Evolutionary conservation across 2,797 vertebrate species (phyloP), one percentile per base, ranked within the genome.

Genomic region (Gymnocypris eckloni): DNA sequence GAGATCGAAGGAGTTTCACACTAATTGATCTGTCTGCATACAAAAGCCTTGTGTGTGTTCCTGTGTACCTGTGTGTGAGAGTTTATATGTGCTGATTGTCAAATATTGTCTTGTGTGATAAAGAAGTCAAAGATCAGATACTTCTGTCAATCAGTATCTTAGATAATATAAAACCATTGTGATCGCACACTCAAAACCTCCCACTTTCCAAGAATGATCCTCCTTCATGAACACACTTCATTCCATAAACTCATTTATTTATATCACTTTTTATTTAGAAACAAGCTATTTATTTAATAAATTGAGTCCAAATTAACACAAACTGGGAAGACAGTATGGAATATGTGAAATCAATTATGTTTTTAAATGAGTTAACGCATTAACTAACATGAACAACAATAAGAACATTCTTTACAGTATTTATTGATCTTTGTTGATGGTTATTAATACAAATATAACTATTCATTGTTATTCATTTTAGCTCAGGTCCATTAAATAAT

Each of bases 171-270:
- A 79, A 78, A 79, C 91, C 85, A 90, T 90, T 79, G 56, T 81
- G 70, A 75, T 73, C 59, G 59, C 50, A 71, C 25, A 43, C 66
- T 79, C 45, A 45, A 11, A 75, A 33, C 87, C 89, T 92, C 92
- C 92, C 93, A 91, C 82, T 91, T 92, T 90, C 88, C 86, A 86
- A 73, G 70, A 77, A 41, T 2, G 1, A 12, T 18, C 48, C 18
- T 79, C 13, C 18, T 70, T 59, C 20, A 25, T 64, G 73, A 50
- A 52, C 77, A 28, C 10, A 15, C 37, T 52, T 48, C 39, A 6
- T 39, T 69, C n/a, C 50, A 69, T 48, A 22, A 25, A 50, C 41
- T 69, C 8, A 39, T 11, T 41, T 45, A 16, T 56, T 72, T 71
- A 0, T 6, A 8, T 54, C 33, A 10, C 50, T 41, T 59, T 52